These are phyloP conservation scores for Aleadryas rufinucha DNA, from an alignment of 2,113 vertebrate species.

Conservation along the genomic window DNA sequence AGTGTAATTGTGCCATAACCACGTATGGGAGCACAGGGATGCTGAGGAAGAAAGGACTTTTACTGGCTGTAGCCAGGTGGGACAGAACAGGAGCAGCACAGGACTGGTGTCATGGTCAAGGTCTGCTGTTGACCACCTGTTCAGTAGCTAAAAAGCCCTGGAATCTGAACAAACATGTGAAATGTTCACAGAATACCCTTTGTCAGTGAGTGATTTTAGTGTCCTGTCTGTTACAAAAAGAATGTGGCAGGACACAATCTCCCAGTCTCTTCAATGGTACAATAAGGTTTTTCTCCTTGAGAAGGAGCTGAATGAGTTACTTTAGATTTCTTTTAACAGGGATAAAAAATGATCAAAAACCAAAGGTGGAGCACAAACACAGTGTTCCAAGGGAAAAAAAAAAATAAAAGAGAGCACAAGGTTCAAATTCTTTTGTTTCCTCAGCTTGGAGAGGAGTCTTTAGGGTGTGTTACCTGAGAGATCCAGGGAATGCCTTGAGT, in stretches of 20 bases:
- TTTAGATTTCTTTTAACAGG: neutral
- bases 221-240: neutral
- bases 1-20: rapidly evolving
- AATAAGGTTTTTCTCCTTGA: neutral
- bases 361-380: neutral
- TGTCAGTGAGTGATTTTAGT: neutral
- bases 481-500: neutral
- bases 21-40: rapidly evolving
- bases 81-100: neutral
- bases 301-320: neutral
- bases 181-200: neutral
- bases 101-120: neutral
- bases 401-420: neutral
- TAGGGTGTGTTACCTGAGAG: neutral
- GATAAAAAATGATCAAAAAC: neutral
- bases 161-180: neutral
- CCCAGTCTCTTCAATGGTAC: neutral
- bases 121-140: neutral
- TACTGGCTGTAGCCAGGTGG: neutral
- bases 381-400: neutral
- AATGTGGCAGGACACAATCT: neutral
- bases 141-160: neutral
- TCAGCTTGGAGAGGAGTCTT: neutral
- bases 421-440: neutral
- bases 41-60: neutral